Conservation (phyloP, 1,140 invertebrate species). For the Leptonema lineaticorne region DNA sequence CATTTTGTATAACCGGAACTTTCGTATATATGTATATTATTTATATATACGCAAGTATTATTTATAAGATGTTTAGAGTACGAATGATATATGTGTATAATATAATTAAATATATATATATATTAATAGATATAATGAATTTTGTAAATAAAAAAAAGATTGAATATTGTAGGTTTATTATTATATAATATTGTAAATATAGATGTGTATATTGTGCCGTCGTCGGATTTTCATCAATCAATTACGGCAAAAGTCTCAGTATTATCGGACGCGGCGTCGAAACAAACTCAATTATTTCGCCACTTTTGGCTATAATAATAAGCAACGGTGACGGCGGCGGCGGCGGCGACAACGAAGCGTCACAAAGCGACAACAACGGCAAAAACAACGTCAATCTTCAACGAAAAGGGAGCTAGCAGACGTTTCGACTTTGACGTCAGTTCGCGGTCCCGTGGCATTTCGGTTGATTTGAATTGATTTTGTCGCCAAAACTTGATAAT, state of each 20-base stretch:
- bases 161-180: no score
- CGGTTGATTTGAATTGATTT: conserved; percentile 39
- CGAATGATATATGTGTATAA: neutral
- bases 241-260: neutral
- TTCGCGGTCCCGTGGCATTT: conserved; percentile 25
- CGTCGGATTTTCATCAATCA: conserved; percentile 1
- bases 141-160: no score
- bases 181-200: no score
- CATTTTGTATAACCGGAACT: neutral
- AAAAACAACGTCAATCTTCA: no score
- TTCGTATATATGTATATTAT: neutral
- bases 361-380: no score
- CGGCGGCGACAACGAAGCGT: no score
- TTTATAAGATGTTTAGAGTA: neutral
- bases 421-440: conserved; percentile 2
- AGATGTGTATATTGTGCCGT: no score
- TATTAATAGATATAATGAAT: no score
- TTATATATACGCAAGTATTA: neutral
- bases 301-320: no score
- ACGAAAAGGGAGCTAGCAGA: neutral
- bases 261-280: neutral
- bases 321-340: neutral
- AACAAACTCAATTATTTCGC: conserved; percentile 12
- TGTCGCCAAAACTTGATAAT: conserved; percentile 31
- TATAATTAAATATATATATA: no score